Evolutionary conservation across 2,113 vertebrate genomes (phyloP).

Genomic region (Ceuthmochares aereus): DNA sequence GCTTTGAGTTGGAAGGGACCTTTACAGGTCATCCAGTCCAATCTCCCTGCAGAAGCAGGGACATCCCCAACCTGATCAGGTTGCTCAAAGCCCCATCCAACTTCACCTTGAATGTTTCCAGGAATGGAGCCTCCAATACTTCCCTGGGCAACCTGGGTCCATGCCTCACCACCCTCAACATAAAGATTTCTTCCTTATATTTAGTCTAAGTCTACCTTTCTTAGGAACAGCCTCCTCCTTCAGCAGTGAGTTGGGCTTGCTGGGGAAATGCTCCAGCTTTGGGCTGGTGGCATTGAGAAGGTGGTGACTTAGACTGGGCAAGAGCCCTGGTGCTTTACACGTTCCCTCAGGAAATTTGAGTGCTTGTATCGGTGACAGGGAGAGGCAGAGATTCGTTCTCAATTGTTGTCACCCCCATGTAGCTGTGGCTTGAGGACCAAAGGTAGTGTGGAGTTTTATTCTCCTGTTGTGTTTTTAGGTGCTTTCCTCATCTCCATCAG

Average conservation of each 20-base stretch:
- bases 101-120: too few relatives aligned
- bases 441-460: not conserved
- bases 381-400: not conserved
- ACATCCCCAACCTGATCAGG: too few relatives aligned
- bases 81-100: too few relatives aligned
- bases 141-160: too few relatives aligned
- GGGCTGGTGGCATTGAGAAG: not conserved
- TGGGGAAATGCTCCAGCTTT: not conserved
- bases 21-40: too few relatives aligned
- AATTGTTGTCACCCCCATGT: not conserved
- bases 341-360: not conserved
- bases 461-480: not conserved
- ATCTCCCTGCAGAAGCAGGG: too few relatives aligned
- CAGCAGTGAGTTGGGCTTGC: not conserved
- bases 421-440: not conserved
- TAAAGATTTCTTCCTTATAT: too few relatives aligned
- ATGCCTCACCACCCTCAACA: too few relatives aligned
- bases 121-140: too few relatives aligned
- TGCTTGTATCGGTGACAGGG: accelerated
- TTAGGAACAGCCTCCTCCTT: not conserved
- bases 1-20: too few relatives aligned
- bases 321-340: not conserved
- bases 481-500: not conserved
- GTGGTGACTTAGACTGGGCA: not conserved
- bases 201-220: too few relatives aligned